Conservation (phyloP, 2,797 vertebrate genomes). For the Potorous gilbertii region DNA sequence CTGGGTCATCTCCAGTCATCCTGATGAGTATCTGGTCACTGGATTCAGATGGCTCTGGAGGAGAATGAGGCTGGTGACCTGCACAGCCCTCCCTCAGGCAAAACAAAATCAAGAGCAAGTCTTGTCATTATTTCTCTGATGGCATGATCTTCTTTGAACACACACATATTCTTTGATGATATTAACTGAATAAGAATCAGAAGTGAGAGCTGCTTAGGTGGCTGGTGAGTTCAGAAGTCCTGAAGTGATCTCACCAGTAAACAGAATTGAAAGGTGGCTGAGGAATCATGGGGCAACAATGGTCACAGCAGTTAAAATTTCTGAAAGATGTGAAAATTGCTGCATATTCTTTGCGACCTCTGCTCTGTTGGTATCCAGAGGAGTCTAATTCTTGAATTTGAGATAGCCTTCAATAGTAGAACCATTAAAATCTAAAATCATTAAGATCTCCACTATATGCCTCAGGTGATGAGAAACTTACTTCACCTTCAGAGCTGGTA, state of each 20-base stretch:
- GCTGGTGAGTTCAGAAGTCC: not conserved
- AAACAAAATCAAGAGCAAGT: too few relatives aligned
- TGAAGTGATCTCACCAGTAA: not conserved
- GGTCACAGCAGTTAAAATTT: conserved; percentile 79
- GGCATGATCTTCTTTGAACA: too few relatives aligned
- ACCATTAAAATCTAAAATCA: conserved; percentile 82
- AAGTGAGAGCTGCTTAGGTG: too few relatives aligned
- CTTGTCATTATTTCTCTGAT: too few relatives aligned
- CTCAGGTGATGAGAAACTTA: conserved; percentile 88
- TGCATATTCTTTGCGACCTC: conserved; percentile 83
- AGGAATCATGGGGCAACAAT: not conserved
- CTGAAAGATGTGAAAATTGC: conserved; percentile 87
- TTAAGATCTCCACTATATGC: conserved; percentile 84
- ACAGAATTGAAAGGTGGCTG: not conserved
- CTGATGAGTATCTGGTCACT: too few relatives aligned
- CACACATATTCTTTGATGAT: not conserved
- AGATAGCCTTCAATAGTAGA: conserved; percentile 40
- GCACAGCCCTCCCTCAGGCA: too few relatives aligned
- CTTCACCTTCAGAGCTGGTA: conserved; percentile 65
- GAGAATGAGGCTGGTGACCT: too few relatives aligned
- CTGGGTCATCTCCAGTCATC: too few relatives aligned
- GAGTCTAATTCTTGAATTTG: conserved; percentile 90
- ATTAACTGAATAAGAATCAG: not conserved
- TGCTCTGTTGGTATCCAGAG: conserved; percentile 90
- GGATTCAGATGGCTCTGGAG: too few relatives aligned